phyloP scores from a whole-genome alignment of 2,888 invertebrate species.

The Macrophya alboannulata region DNA sequence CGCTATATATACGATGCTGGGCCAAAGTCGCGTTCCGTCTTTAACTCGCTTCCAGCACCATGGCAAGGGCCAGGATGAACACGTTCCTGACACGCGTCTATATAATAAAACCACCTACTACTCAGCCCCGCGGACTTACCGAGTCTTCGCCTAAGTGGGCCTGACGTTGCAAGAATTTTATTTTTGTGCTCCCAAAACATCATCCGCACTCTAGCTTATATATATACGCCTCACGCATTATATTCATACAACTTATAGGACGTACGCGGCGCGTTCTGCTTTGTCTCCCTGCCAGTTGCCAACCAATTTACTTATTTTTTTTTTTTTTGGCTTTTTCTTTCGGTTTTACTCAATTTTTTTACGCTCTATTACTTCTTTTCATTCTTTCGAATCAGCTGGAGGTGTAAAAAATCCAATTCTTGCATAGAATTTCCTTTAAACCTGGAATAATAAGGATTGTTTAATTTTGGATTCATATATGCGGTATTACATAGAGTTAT shows the following conservation, averaged over 20 bases:
- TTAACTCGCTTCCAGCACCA: not conserved
- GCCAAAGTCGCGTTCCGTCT: conserved; percentile 30
- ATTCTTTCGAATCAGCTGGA: too few species aligned
- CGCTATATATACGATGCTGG: conserved; percentile 54
- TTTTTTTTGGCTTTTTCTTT: too few species aligned
- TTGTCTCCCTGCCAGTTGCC: conserved; percentile 10
- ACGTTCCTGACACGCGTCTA: conserved; percentile 69
- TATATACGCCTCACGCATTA: not conserved
- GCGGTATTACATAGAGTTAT: not conserved
- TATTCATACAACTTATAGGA: not conserved
- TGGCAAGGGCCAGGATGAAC: conserved; percentile 57
- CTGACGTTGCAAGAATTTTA: conserved; percentile 69
- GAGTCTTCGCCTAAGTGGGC: conserved; percentile 61
- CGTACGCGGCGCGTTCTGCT: not conserved
- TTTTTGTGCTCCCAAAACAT: conserved; percentile 63
- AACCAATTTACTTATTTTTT: too few species aligned
- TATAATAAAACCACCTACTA: conserved; percentile 64
- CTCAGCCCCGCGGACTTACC: conserved; percentile 47
- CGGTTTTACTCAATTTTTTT: too few species aligned
- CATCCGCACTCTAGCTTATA: conserved; percentile 11
- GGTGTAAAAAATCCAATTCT: too few species aligned
- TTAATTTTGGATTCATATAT: too few species aligned
- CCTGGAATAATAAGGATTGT: too few species aligned
- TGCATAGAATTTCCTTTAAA: too few species aligned
- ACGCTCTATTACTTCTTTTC: too few species aligned